A percentile compares a stretch with the other conserved stretches of the same genome.
Conservation (phyloP, 2,113 vertebrate species). For the Heteronetta atricapilla region DNA sequence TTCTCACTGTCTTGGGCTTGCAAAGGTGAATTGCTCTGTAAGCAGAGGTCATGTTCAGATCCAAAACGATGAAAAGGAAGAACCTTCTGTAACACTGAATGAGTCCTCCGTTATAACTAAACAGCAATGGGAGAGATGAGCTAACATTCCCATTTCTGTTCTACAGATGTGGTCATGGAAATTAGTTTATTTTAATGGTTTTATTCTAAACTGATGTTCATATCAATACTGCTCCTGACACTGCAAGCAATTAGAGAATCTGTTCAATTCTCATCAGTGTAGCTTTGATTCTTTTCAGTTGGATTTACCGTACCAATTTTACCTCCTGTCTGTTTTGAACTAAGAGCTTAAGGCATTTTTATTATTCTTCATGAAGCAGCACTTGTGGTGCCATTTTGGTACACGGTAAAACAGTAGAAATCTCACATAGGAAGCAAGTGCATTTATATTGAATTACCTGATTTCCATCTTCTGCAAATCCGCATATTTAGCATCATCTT, state of each 20-base stretch:
- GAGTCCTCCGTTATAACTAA: not conserved
- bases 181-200: not conserved
- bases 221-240: not conserved
- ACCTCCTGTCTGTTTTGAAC: not conserved
- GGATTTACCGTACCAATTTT: not conserved
- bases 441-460: conserved; percentile 15
- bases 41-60: not conserved
- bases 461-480: not conserved
- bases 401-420: not conserved
- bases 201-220: not conserved
- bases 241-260: not conserved
- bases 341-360: not conserved
- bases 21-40: fast-evolving
- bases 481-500: conserved; percentile 43
- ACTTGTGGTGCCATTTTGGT: not conserved
- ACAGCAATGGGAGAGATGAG: not conserved
- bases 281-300: not conserved
- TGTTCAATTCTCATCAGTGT: not conserved
- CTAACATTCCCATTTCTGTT: not conserved
- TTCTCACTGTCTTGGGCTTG: not conserved
- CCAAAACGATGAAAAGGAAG: not conserved
- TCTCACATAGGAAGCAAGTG: not conserved
- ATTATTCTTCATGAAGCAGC: not conserved
- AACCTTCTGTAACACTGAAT: not conserved
- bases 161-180: not conserved